phyloP scores from a whole-genome alignment of 2,797 vertebrate genomes.

The Perodicticus potto region DNA sequence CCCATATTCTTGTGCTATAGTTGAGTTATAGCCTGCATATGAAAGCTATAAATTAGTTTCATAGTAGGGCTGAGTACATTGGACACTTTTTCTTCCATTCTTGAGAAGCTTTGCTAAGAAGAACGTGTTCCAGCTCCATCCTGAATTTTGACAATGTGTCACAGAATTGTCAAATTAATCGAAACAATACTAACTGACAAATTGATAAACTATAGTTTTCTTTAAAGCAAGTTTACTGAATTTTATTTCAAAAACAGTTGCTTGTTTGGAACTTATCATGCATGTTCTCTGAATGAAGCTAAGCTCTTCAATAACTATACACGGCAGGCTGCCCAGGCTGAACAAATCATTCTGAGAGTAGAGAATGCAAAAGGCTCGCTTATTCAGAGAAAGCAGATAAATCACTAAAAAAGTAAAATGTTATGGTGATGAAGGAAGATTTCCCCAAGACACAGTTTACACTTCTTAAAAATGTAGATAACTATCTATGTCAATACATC shows the following conservation, averaged over 20 bases:
- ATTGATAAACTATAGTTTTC: background rate
- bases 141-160: background rate
- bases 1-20: too few relatives aligned
- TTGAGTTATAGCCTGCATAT: too few relatives aligned
- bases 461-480: background rate
- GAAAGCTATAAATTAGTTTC: too few relatives aligned
- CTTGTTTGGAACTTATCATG: background rate
- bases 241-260: background rate
- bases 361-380: background rate
- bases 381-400: background rate
- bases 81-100: too few relatives aligned
- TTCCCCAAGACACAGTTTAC: background rate
- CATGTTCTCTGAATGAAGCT: background rate
- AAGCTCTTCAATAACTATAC: background rate
- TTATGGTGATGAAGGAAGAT: background rate
- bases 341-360: background rate
- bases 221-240: background rate
- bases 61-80: too few relatives aligned
- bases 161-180: background rate
- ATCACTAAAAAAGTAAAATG: accelerated
- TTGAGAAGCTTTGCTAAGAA: too few relatives aligned
- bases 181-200: background rate
- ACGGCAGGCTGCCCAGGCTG: background rate
- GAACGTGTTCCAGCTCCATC: too few relatives aligned
- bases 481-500: background rate